Percentiles rank a stretch among this genome's conserved stretches.
Evolutionary conservation across 2,888 invertebrate species (phyloP).

Genomic region (Choreutis nemorana): DNA sequence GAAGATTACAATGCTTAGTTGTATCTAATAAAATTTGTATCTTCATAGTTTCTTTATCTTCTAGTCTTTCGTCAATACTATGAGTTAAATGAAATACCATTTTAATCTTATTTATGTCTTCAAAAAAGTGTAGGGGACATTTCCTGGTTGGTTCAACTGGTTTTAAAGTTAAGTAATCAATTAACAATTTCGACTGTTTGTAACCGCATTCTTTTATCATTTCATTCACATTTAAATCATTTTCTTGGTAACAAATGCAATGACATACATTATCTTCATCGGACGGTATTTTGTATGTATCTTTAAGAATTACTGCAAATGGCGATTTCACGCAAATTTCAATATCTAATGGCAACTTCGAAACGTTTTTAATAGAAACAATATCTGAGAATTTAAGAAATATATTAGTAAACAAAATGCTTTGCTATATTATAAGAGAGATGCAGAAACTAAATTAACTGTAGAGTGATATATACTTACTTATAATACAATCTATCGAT

Average conservation of each 20-base stretch:
- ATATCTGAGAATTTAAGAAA: constrained; percentile 59
- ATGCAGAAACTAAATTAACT: constrained; percentile 1
- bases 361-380: constrained; percentile 61
- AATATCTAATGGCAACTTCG: constrained; percentile 53
- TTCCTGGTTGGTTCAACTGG: constrained; percentile 36
- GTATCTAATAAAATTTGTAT: constrained; percentile 52
- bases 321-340: constrained; percentile 54
- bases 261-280: constrained; percentile 40
- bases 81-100: constrained; percentile 45
- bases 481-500: no score
- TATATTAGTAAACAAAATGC: no score
- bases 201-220: constrained; percentile 26
- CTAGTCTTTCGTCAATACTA: constrained; percentile 36
- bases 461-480: no score
- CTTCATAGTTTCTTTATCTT: constrained; percentile 53
- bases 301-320: constrained; percentile 50
- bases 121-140: constrained; percentile 41
- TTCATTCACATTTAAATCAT: constrained; percentile 35
- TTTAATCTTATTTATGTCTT: constrained; percentile 54
- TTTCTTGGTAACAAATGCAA: constrained; percentile 41
- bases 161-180: constrained; percentile 43
- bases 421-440: constrained; percentile 2
- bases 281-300: constrained; percentile 35
- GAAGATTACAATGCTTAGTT: constrained; percentile 40
- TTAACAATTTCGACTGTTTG: constrained; percentile 28